A percentile compares a stretch with the other conserved stretches of the same genome.
phyloP scores from a whole-genome alignment of 2,888 invertebrate species.

The Anorthoa munda region DNA sequence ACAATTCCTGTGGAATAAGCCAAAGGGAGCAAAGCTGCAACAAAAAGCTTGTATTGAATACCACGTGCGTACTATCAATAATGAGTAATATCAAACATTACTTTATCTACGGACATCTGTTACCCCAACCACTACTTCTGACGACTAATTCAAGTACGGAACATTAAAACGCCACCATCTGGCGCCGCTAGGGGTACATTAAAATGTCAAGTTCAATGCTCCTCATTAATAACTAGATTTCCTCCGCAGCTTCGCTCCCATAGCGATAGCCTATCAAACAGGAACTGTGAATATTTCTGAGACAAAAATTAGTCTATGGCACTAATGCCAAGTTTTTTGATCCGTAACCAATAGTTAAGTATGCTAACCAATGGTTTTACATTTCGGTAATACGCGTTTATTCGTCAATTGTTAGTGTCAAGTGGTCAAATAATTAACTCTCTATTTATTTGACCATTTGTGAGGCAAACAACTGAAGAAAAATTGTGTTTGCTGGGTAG shows the following conservation, averaged over 20 bases:
- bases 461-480: too few relatives aligned
- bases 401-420: too few relatives aligned
- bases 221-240: slow-evolving; percentile 54
- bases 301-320: neutral
- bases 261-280: neutral
- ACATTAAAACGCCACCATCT: slow-evolving; percentile 58
- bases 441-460: too few relatives aligned
- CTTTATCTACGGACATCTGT: slow-evolving; percentile 41
- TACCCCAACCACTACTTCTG: slow-evolving; percentile 27
- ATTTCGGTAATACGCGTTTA: too few relatives aligned
- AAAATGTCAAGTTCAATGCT: slow-evolving; percentile 69
- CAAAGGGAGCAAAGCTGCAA: neutral
- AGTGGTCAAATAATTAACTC: too few relatives aligned
- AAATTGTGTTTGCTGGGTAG: too few relatives aligned
- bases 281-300: neutral
- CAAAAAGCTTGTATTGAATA: neutral
- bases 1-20: neutral
- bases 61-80: slow-evolving; percentile 2
- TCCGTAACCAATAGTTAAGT: too few relatives aligned
- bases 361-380: too few relatives aligned
- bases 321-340: too few relatives aligned
- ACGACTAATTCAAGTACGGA: slow-evolving; percentile 40
- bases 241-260: neutral
- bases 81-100: slow-evolving; percentile 12
- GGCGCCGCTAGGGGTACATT: slow-evolving; percentile 59